Evolutionary conservation across 2,113 vertebrate genomes (phyloP), one percentile per base, ranked within the genome.

Genomic region (Ciconia stormi): DNA sequence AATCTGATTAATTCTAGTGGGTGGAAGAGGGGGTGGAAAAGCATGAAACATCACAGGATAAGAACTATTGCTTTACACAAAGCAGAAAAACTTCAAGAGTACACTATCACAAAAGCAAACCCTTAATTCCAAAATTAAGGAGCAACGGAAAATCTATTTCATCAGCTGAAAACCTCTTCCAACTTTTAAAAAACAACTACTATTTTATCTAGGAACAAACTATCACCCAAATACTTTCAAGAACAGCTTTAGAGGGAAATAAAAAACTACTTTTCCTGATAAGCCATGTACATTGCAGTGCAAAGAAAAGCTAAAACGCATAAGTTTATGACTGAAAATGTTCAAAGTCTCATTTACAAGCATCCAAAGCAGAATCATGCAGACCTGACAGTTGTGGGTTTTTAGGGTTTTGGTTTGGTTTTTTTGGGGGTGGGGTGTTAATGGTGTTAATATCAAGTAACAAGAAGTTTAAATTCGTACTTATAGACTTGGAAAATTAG

Each of bases 401-500:
- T 50, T 38, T 3, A 3, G 10, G 6, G 25, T 46, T 79, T 26
- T 17, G 5, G 3, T 17, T 52, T 61, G 20, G 0, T 19, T 50
- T 56, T 56, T 36, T 50, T 30, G 5, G 2, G 34, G 7, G 2
- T 2, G 30, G 11, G 20, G 38, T 63, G 17, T 52, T 69, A 76
- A 25, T 61, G 20, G 38, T 63, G 17, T 52, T 69, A 76, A 25
- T 61, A 63, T 0, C 3, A 3, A 80, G 36, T 20, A 82, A 77
- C 10, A 53, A 90, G 36, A 59, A 16, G 30, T 58, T 66, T 9
- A 6, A 32, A 47, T 71, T 93, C 97, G 79, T 99, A 99, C 99
- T 98, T 99, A 69, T 98, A 98, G 77, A 99, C 97, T 92, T 99
- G 98, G 96, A 99, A 99, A 90, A 99, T 98, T 14, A 99, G 98